A percentile compares a stretch with the other conserved stretches of the same genome.
These are phyloP conservation scores for Pharmacophagus antenor DNA, from an alignment of 2,888 invertebrate species.

Conservation along the genomic window DNA sequence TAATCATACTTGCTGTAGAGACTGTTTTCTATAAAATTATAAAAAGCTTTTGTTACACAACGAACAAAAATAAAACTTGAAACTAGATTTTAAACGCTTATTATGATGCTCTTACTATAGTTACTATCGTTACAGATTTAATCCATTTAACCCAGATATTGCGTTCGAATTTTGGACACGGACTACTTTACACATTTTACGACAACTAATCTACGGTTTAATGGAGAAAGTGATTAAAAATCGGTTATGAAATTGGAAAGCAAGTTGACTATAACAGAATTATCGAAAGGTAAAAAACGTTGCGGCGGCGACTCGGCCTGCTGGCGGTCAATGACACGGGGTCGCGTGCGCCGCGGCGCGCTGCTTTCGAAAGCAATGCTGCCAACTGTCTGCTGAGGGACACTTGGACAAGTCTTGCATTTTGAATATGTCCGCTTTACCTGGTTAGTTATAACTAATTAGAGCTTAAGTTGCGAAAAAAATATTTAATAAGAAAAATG, in stretches of 20 bases:
- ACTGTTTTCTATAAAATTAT: no score
- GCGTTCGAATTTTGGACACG: conserved; percentile 22
- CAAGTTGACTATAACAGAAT: conserved; percentile 26
- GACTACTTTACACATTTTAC: conserved; percentile 12
- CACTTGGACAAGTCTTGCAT: conserved; percentile 10
- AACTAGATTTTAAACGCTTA: no score
- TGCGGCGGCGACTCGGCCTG: conserved; percentile 42
- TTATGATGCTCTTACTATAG: no score
- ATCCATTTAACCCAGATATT: conserved; percentile 36
- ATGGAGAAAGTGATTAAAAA: conserved; percentile 33
- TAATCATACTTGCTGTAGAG: no score
- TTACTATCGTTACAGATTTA: conserved; percentile 15
- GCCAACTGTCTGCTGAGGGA: conserved; percentile 23
- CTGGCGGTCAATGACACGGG: conserved; percentile 68
- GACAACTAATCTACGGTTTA: conserved; percentile 22
- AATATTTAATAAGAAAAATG: no score
- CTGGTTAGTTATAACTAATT: not conserved
- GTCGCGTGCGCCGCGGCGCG: conserved; percentile 62
- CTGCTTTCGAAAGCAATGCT: conserved; percentile 44
- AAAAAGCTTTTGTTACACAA: no score
- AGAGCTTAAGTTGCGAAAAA: no score
- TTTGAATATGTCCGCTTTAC: not conserved
- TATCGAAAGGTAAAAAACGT: conserved; percentile 34
- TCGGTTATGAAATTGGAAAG: conserved; percentile 32
- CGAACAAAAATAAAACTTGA: no score